phyloP scores from a whole-genome alignment of 1,140 invertebrate genomes.

The Cheumatopsyche charites region DNA sequence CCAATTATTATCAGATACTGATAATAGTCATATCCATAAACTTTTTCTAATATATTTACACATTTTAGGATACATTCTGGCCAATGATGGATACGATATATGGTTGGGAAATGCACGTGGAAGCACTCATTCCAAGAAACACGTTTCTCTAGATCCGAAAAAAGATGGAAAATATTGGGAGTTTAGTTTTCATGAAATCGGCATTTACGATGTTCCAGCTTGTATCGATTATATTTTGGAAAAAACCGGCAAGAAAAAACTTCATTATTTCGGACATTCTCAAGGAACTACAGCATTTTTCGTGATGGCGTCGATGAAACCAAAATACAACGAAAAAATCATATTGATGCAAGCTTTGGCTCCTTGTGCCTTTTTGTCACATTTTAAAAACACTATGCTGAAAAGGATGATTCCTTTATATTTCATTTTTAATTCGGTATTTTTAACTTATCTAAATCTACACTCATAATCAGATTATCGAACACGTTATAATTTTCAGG shows the following conservation, averaged over 20 bases:
- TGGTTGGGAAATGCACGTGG: constrained; percentile 76
- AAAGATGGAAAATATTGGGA: constrained; percentile 65
- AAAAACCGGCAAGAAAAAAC: constrained; percentile 54
- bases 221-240: constrained; percentile 65
- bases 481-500: background rate
- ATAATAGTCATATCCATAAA: too few species aligned
- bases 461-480: background rate
- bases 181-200: constrained; percentile 72
- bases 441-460: background rate
- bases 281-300: constrained; percentile 70
- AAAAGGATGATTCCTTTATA: background rate
- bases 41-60: too few species aligned
- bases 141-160: constrained; percentile 57
- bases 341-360: constrained; percentile 65
- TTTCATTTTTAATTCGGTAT: background rate
- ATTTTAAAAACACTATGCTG: constrained; percentile 54
- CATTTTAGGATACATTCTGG: constrained; percentile 54
- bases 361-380: constrained; percentile 62
- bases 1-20: too few species aligned
- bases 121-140: constrained; percentile 71
- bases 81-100: constrained; percentile 71
- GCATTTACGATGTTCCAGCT: constrained; percentile 66
- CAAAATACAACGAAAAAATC: constrained; percentile 69
- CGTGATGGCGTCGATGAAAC: constrained; percentile 63
- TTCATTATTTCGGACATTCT: constrained; percentile 64